Percentiles rank a stretch among this genome's conserved stretches.
phyloP scores from a whole-genome alignment of 2,888 invertebrate genomes.

The Notodonta dromedarius region DNA sequence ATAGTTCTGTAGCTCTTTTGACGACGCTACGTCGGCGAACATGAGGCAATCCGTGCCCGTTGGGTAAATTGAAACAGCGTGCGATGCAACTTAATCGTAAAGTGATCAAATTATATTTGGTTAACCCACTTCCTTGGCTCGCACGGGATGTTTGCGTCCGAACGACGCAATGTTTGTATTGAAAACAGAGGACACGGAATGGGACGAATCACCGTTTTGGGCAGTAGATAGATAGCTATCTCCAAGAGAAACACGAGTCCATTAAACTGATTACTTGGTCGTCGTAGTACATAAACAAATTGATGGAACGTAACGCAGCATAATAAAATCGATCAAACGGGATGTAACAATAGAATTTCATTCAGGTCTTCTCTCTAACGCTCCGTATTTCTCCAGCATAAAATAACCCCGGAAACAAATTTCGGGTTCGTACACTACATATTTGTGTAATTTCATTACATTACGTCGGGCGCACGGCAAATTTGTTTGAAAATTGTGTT shows the following conservation, averaged over 20 bases:
- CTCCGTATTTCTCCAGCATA: conserved; percentile 38
- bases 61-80: conserved; percentile 39
- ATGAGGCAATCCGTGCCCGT: conserved; percentile 32
- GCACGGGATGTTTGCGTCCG: conserved; percentile 71
- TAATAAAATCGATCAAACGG: conserved; percentile 13
- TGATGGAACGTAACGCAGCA: conserved; percentile 15
- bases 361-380: conserved; percentile 27
- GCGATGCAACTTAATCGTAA: conserved; percentile 47
- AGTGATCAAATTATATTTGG: conserved; percentile 64
- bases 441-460: conserved; percentile 52
- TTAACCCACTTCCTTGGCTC: conserved; percentile 64
- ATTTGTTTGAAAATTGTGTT: conserved; percentile 51
- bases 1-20: conserved; percentile 38
- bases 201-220: conserved; percentile 54
- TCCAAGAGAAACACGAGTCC: conserved; percentile 54
- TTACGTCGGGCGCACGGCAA: conserved; percentile 40
- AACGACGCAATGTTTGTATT: conserved; percentile 66
- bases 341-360: conserved; percentile 19
- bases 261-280: conserved; percentile 50
- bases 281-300: conserved; percentile 20
- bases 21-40: conserved; percentile 28
- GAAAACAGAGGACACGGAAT: conserved; percentile 62
- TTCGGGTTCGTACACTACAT: conserved; percentile 23
- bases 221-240: conserved; percentile 41
- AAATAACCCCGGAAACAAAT: conserved; percentile 44